Evolutionary conservation across 2,113 vertebrate genomes (phyloP).

Genomic region (Empidonax traillii): DNA sequence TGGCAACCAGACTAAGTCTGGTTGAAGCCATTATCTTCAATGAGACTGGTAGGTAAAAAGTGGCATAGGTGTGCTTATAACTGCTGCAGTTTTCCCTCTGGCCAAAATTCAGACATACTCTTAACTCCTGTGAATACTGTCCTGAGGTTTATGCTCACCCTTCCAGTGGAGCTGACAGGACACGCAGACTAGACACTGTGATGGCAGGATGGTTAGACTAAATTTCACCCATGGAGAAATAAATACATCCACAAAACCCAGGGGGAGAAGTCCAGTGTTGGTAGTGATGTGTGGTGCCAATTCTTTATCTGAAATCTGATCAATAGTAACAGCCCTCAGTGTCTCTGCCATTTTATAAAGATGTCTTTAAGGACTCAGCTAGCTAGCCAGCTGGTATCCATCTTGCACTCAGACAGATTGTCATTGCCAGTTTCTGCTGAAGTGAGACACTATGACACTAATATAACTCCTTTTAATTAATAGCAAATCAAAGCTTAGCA

Average conservation of each 20-base stretch:
- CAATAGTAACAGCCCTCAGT: neutral
- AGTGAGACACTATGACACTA: neutral
- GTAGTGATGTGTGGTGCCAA: neutral
- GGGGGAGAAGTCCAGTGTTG: neutral
- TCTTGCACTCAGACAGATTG: neutral
- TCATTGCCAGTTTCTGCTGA: conserved; percentile 9
- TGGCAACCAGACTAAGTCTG: neutral
- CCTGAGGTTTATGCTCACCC: neutral
- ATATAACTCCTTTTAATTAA: conserved; percentile 21
- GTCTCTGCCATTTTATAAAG: conserved; percentile 35
- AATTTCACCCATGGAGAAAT: neutral
- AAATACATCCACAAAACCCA: neutral
- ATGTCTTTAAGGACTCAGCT: neutral
- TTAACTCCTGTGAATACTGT: neutral
- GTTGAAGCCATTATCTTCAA: neutral
- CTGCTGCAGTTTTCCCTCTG: neutral
- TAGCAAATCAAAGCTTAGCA: neutral
- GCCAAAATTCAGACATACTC: neutral
- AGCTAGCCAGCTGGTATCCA: conserved; percentile 8
- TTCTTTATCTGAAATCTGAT: conserved; percentile 23
- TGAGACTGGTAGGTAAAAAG: neutral
- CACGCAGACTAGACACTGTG: neutral
- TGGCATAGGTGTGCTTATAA: neutral
- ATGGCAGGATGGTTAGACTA: neutral
- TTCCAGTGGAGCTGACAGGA: neutral